These are phyloP conservation scores for Cryptocheilus praepositus DNA, from an alignment of 2,888 invertebrate species.

Conservation along the genomic window DNA sequence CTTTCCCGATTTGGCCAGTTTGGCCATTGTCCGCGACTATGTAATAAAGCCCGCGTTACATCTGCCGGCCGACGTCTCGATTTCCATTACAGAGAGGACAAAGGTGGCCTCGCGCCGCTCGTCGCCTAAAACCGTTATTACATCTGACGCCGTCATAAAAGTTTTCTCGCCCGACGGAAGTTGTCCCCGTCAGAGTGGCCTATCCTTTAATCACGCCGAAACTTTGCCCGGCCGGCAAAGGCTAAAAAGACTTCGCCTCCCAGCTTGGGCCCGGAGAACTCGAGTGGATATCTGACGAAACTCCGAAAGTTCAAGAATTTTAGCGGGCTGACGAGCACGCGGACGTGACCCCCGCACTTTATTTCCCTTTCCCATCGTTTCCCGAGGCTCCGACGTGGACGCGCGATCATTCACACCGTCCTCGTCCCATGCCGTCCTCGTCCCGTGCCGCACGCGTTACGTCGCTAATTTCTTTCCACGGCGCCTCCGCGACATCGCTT, in stretches of 20 bases:
- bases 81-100: slow-evolving; percentile 38
- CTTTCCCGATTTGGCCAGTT: no score
- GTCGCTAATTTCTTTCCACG: no score
- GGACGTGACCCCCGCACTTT: not conserved
- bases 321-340: not conserved
- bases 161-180: slow-evolving; percentile 24
- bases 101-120: slow-evolving; percentile 24
- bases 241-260: not conserved
- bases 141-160: slow-evolving; percentile 35
- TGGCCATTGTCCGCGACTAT: no score
- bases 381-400: not conserved
- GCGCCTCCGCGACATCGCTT: no score
- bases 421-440: no score
- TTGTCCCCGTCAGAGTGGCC: slow-evolving; percentile 28
- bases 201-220: slow-evolving; percentile 39
- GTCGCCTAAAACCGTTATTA: slow-evolving; percentile 29
- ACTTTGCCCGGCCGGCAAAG: slow-evolving; percentile 12
- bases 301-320: slow-evolving; percentile 13
- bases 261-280: not conserved
- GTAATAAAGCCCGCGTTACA: slow-evolving; percentile 15
- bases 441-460: no score
- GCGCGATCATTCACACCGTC: no score
- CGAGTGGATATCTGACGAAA: slow-evolving; percentile 2
- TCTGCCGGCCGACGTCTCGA: slow-evolving; percentile 21
- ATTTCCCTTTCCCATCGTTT: not conserved